Conservation (phyloP, 2,113 vertebrate genomes). For the Pangasianodon hypophthalmus region DNA sequence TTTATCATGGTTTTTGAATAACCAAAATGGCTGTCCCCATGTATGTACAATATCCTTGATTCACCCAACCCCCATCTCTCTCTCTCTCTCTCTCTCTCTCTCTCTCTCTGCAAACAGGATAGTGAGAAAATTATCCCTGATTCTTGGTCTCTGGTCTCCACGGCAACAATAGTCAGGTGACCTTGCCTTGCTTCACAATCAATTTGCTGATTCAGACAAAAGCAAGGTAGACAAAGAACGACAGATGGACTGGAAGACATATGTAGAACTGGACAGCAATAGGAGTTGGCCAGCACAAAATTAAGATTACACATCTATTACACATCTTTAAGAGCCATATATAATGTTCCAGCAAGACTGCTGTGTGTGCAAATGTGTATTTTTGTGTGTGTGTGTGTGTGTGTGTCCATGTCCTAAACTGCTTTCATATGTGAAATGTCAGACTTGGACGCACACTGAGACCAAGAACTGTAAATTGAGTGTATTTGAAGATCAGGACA, state of each 20-base stretch:
- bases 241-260: background rate
- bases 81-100: background rate
- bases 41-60: constrained; percentile 61
- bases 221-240: constrained; percentile 22
- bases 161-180: constrained; percentile 75
- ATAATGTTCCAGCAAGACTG: background rate
- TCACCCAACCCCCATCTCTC: constrained; percentile 61
- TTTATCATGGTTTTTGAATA: constrained; percentile 59
- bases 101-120: constrained; percentile 50
- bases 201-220: constrained; percentile 77
- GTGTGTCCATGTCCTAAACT: background rate
- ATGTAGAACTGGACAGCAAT: background rate
- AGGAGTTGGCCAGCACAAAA: constrained; percentile 1
- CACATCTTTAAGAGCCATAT: background rate
- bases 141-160: constrained; percentile 70
- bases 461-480: background rate
- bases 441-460: background rate
- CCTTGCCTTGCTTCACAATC: constrained; percentile 67
- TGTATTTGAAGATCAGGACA: constrained; percentile 7
- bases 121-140: constrained; percentile 58
- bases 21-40: constrained; percentile 70
- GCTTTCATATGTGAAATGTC: constrained; percentile 20
- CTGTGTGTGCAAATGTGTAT: constrained; percentile 23
- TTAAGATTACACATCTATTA: no score
- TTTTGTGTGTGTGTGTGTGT: background rate